Evolutionary conservation across 2,797 vertebrate genomes (phyloP).

Genomic region (Paedocypris micromegethes): DNA sequence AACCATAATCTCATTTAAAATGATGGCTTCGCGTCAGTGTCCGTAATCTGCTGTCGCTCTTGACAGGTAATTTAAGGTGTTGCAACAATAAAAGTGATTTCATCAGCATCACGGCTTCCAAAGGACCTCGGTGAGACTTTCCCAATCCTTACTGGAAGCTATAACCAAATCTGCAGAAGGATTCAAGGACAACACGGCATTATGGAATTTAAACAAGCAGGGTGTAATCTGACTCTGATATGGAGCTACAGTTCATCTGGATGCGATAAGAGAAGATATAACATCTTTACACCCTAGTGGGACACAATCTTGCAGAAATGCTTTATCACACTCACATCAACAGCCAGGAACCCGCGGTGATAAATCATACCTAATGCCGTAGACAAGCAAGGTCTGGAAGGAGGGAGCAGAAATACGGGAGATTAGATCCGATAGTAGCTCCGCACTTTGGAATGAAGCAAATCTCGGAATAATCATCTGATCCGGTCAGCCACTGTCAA

Average conservation of each 20-base stretch:
- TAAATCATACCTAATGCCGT: slow-evolving; percentile 66
- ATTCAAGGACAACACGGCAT: slow-evolving; percentile 28
- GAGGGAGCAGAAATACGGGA: slow-evolving; percentile 34
- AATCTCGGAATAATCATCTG: slow-evolving; percentile 25
- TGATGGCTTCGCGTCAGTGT: neutral
- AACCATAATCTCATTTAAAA: too few species aligned
- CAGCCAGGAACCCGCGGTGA: slow-evolving; percentile 66
- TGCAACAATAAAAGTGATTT: slow-evolving; percentile 48
- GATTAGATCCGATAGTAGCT: slow-evolving; percentile 40
- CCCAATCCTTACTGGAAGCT: slow-evolving; percentile 8
- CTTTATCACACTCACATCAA: slow-evolving; percentile 70
- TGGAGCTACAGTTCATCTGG: slow-evolving; percentile 62
- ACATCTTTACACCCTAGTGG: slow-evolving; percentile 68
- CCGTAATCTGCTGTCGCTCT: slow-evolving; percentile 43
- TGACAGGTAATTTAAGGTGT: slow-evolving; percentile 36
- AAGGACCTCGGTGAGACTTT: slow-evolving; percentile 26
- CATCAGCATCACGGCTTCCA: slow-evolving; percentile 24
- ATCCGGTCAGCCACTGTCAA: neutral
- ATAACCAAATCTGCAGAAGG: slow-evolving; percentile 10
- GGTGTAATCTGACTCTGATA: slow-evolving; percentile 49
- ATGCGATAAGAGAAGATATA: slow-evolving; percentile 65
- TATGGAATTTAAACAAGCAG: slow-evolving; percentile 50
- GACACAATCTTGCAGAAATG: slow-evolving; percentile 68
- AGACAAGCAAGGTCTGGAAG: slow-evolving; percentile 52
- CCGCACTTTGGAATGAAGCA: slow-evolving; percentile 37